Evolutionary conservation across 2,113 vertebrate genomes (phyloP), one percentile per base, ranked within the genome.

Genomic region (Lethenteron reissneri): DNA sequence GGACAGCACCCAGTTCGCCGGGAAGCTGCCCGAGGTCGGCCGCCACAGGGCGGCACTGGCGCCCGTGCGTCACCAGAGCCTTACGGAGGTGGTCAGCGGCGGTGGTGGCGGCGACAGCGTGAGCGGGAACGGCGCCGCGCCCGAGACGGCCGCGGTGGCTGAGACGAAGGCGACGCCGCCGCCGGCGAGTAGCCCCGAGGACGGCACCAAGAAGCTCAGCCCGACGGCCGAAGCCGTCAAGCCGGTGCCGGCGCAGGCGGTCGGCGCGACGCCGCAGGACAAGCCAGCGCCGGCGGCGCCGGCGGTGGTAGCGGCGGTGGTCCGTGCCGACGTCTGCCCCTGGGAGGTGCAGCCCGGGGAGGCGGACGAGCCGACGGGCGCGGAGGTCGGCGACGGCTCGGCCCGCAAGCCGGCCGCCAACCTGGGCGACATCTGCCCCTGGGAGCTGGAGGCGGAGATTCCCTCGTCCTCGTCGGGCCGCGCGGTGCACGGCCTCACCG

Each of bases 51-150:
- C 77, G 0, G 79, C 80, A 0, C 72, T 70, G 0, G 76, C 77
- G 0, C 82, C 80, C 0, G 2, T 80, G 6, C 76, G 77, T 57
- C 80, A 80, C 71, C 80, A 81, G 77, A 78, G 81, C 75, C 78
- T 80, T 58, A 75, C 70, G 4, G 78, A 77, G 56, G 68, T 58
- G 69, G 70, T 81, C 71, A 74, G 58, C 8, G 71, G 58, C 7
- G 72, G 15, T 1, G 69, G 62, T 0, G 13, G 19, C 0, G 56
- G 8, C 0, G 19, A 56, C 1, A 2, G 57, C 71, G 74, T 70
- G 74, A n/a, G 9, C 15, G 12, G 9, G 56, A 60, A 56, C 4
- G 25, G 6, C 3, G n/a, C 8, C 15, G 56, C 19, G 8, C 2
- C 11, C 15, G 12, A 14, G 14, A n/a, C n/a, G n/a, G 15, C 15